Evolutionary conservation across 2,113 vertebrate genomes (phyloP).

Genomic region (Cnemophilus loriae): DNA sequence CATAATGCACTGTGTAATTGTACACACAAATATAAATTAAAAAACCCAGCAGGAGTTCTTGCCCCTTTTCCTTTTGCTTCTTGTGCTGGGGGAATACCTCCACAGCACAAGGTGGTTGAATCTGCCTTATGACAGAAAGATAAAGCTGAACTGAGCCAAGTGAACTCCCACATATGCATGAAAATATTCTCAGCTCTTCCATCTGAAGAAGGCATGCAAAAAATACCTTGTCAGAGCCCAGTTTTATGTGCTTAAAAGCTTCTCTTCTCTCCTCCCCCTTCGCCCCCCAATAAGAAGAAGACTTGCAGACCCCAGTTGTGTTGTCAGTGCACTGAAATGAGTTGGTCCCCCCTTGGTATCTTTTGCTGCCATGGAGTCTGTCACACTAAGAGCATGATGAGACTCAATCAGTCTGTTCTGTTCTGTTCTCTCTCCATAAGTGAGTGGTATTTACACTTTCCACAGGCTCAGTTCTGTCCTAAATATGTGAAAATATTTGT

Average conservation of each 20-base stretch:
- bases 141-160: background rate
- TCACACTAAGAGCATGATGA: background rate
- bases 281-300: too few species aligned
- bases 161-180: background rate
- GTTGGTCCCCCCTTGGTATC: background rate
- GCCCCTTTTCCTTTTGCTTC: background rate
- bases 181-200: background rate
- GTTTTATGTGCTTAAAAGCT: background rate
- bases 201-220: background rate
- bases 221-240: background rate
- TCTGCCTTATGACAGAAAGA: background rate
- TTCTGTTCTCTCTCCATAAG: background rate
- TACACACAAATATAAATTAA: background rate
- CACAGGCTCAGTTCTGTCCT: background rate
- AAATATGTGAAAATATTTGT: background rate
- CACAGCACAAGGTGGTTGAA: background rate
- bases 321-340: background rate
- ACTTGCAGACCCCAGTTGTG: background rate
- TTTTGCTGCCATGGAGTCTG: background rate
- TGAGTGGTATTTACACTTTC: background rate
- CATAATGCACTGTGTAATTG: background rate
- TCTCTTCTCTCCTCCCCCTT: background rate
- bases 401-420: background rate
- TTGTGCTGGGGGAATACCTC: background rate
- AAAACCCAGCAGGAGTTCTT: background rate